A percentile compares a stretch with the other conserved stretches of the same genome.
These are phyloP conservation scores for Silurus aristotelis DNA, from an alignment of 2,797 vertebrate genomes.

Conservation along the genomic window DNA sequence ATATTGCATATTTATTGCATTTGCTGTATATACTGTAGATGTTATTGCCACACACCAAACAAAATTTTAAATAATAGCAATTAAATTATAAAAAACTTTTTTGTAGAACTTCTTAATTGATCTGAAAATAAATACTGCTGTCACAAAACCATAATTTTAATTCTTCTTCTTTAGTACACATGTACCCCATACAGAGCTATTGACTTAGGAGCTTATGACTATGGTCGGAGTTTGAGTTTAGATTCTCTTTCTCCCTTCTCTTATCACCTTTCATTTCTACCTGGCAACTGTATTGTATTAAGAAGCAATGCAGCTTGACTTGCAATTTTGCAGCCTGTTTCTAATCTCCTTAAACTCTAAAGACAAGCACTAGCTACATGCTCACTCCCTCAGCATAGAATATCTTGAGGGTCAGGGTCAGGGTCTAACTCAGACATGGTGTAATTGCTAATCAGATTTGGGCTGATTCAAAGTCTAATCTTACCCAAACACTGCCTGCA, in stretches of 20 bases:
- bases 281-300: background rate
- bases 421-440: background rate
- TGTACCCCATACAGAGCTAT: background rate
- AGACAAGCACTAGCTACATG: background rate
- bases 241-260: background rate
- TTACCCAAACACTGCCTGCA: background rate
- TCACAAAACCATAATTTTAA: background rate
- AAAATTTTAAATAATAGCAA: background rate
- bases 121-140: background rate
- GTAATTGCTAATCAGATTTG: background rate
- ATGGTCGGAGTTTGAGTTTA: background rate
- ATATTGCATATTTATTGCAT: background rate
- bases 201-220: background rate
- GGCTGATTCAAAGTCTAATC: background rate
- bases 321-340: background rate
- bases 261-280: background rate
- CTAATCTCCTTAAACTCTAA: background rate
- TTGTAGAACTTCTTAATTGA: background rate
- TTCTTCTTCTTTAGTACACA: background rate
- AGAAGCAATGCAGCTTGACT: background rate
- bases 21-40: background rate
- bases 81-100: background rate
- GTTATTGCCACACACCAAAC: background rate
- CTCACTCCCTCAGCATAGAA: background rate
- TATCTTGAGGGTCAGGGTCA: background rate